Percentiles rank a stretch among this genome's conserved stretches.
phyloP scores from a whole-genome alignment of 1,140 invertebrate species.

The Meloidogyne chitwoodi region DNA sequence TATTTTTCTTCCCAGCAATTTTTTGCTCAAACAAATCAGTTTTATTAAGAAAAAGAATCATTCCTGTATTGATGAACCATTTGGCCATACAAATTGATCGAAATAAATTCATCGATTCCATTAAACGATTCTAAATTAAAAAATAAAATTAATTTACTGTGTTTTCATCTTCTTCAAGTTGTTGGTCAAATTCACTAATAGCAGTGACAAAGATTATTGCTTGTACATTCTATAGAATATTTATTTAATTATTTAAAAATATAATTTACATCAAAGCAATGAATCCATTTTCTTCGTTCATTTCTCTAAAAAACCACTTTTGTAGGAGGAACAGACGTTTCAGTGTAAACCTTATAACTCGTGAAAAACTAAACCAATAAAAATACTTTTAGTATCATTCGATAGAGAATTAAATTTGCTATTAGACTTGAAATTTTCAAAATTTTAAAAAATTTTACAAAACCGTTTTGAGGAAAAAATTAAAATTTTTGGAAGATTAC shows the following conservation, averaged over 20 bases:
- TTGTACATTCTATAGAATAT: constrained; percentile 62
- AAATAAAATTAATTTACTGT: constrained; percentile 60
- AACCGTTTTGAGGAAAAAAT: too few relatives aligned
- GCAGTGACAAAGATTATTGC: constrained; percentile 68
- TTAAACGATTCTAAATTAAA: constrained; percentile 90
- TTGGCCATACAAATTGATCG: constrained; percentile 99
- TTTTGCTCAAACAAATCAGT: constrained; percentile 99
- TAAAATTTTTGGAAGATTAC: too few relatives aligned
- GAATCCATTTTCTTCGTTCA: constrained; percentile 67
- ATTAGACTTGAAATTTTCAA: too few relatives aligned
- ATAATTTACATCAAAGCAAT: constrained; percentile 64
- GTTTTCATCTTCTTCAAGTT: constrained; percentile 67
- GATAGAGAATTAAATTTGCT: too few relatives aligned
- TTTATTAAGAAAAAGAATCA: constrained; percentile 98
- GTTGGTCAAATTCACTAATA: constrained; percentile 65
- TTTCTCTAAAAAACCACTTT: constrained; percentile 45
- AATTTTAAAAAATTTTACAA: too few relatives aligned
- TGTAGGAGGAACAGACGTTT: neutral
- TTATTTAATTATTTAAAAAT: neutral
- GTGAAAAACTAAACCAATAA: too few relatives aligned
- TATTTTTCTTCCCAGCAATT: constrained; percentile 65
- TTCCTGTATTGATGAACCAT: constrained; percentile 98
- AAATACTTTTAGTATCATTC: too few relatives aligned
- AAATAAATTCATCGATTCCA: constrained; percentile 98
- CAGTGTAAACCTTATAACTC: too few relatives aligned